Conservation (phyloP, 2,797 vertebrate species). For the Phataginus tetradactyla region DNA sequence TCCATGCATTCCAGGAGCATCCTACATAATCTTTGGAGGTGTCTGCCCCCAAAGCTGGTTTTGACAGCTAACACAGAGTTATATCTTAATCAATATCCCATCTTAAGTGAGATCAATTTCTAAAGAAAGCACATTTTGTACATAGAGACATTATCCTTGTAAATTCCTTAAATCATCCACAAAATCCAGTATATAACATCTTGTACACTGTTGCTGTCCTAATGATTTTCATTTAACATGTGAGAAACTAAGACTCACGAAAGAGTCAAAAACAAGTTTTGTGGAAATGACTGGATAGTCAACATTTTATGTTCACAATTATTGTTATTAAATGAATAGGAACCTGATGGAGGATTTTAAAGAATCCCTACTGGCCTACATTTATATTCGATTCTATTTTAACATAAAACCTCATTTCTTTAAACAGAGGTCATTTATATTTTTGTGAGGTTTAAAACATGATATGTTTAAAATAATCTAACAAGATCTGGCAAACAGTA, state of each 20-base stretch:
- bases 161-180: not conserved
- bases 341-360: not conserved
- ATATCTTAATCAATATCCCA: not conserved
- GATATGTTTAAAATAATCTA: no score
- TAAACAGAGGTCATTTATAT: not conserved
- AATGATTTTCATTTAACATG: not conserved
- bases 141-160: not conserved
- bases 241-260: not conserved
- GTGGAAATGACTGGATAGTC: not conserved
- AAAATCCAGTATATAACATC: not conserved
- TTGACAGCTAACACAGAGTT: not conserved
- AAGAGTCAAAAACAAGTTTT: not conserved
- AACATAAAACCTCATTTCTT: not conserved
- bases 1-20: not conserved
- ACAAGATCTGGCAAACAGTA: not conserved
- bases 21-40: not conserved
- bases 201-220: not conserved
- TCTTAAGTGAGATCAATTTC: not conserved
- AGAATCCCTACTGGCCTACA: not conserved
- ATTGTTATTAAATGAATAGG: not conserved
- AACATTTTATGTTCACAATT: not conserved
- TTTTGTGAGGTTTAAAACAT: not conserved
- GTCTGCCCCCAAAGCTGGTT: not conserved
- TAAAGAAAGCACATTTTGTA: not conserved
- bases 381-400: not conserved